Evolutionary conservation across 2,113 vertebrate species (phyloP).

Genomic region (Paralichthys olivaceus): DNA sequence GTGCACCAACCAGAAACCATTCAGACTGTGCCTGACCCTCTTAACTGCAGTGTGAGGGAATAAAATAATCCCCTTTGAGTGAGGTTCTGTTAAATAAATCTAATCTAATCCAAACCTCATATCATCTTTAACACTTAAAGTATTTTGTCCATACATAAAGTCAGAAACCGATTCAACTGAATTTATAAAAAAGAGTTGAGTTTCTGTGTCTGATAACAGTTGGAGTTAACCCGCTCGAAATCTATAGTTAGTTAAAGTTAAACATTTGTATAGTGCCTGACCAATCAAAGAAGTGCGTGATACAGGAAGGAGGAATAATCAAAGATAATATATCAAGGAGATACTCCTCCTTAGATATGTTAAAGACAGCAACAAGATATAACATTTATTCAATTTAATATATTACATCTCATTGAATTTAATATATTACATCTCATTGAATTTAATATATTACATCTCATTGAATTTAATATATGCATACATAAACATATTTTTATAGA

Average conservation of each 20-base stretch:
- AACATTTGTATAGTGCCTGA: conserved; percentile 3
- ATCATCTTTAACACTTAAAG: neutral
- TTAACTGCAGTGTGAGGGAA: neutral
- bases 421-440: no score
- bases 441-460: no score
- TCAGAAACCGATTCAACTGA: no score
- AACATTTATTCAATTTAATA: no score
- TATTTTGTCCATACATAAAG: no score
- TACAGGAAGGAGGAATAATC: neutral
- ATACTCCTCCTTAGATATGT: neutral
- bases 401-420: no score
- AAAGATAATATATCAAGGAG: neutral
- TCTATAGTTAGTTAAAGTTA: neutral
- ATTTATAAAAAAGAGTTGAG: no score
- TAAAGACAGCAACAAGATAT: neutral
- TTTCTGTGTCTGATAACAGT: no score
- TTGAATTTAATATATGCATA: neutral
- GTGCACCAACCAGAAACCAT: no score
- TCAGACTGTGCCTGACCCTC: no score
- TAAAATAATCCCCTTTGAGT: neutral
- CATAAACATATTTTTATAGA: neutral
- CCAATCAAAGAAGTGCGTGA: conserved; percentile 2
- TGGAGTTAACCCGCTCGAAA: neutral
- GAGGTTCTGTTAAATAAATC: neutral
- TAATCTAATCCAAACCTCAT: neutral